phyloP scores from a whole-genome alignment of 2,888 invertebrate species.

The Lepeophtheirus nordmannii region DNA sequence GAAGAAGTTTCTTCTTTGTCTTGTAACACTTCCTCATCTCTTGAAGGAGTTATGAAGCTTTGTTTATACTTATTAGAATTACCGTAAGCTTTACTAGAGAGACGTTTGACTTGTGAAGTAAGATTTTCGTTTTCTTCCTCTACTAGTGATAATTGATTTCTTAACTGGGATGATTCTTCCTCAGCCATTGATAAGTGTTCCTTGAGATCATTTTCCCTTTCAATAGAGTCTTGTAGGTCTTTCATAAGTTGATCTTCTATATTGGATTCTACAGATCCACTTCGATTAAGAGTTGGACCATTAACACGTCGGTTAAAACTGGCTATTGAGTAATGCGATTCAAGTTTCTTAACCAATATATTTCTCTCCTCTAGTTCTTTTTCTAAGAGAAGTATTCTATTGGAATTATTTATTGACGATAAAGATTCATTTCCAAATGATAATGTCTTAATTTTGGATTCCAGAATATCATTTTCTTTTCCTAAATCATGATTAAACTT shows the following conservation, averaged over 20 bases:
- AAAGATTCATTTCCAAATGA: neutral
- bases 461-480: constrained; percentile 56
- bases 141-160: constrained; percentile 74
- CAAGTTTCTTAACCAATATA: constrained; percentile 12
- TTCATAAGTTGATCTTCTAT: constrained; percentile 48
- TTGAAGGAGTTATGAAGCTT: constrained; percentile 43
- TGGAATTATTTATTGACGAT: neutral
- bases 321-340: constrained; percentile 25
- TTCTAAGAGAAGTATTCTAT: constrained; percentile 14
- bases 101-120: constrained; percentile 86
- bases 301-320: constrained; percentile 27
- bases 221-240: constrained; percentile 76
- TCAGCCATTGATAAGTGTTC: constrained; percentile 84
- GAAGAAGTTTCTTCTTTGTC: constrained; percentile 51
- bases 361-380: constrained; percentile 17
- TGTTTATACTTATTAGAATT: constrained; percentile 32
- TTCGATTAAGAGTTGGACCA: constrained; percentile 27
- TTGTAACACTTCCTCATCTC: constrained; percentile 56
- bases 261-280: constrained; percentile 17
- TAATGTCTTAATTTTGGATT: constrained; percentile 29
- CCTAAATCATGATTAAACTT: constrained; percentile 53
- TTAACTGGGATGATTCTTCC: constrained; percentile 57
- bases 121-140: constrained; percentile 95
- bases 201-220: constrained; percentile 78
- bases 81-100: constrained; percentile 45